Evolutionary conservation across 2,888 invertebrate species (phyloP).

Genomic region (Sinelater perroti): DNA sequence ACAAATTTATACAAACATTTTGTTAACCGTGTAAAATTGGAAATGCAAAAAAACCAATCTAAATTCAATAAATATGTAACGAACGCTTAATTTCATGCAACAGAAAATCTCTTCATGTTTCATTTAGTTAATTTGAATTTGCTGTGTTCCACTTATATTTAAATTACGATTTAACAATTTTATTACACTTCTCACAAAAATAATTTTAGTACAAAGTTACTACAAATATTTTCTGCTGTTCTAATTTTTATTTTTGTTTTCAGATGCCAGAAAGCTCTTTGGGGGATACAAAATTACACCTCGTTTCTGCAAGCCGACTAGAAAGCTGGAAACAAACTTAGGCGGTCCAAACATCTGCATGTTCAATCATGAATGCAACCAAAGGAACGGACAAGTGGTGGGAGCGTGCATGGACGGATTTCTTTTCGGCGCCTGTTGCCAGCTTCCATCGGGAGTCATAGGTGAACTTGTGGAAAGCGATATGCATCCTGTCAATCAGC

Average conservation of each 20-base stretch:
- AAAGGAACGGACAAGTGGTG: slow-evolving; percentile 82
- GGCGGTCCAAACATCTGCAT: slow-evolving; percentile 84
- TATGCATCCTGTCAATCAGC: slow-evolving; percentile 39
- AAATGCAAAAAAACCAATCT: too few relatives aligned
- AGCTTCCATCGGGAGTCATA: slow-evolving; percentile 67
- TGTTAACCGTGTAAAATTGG: too few relatives aligned
- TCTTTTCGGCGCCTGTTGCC: slow-evolving; percentile 91
- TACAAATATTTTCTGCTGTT: too few relatives aligned
- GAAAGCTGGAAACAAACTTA: slow-evolving; percentile 68
- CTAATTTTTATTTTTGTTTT: slow-evolving; percentile 39
- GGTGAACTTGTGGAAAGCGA: slow-evolving; percentile 52
- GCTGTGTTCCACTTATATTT: too few relatives aligned
- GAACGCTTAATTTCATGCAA: background rate
- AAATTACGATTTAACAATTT: too few relatives aligned
- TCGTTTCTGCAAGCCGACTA: slow-evolving; percentile 77
- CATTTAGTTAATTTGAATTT: background rate
- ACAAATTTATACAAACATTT: too few relatives aligned
- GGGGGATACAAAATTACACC: slow-evolving; percentile 89
- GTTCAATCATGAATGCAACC: slow-evolving; percentile 91
- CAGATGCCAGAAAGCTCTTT: slow-evolving; percentile 75
- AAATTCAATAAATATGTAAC: too few relatives aligned
- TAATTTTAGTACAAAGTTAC: too few relatives aligned
- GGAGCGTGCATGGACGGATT: slow-evolving; percentile 93
- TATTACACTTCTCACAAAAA: too few relatives aligned
- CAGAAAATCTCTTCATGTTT: background rate